phyloP scores from a whole-genome alignment of 2,113 vertebrate genomes.

The Cavia porcellus region DNA sequence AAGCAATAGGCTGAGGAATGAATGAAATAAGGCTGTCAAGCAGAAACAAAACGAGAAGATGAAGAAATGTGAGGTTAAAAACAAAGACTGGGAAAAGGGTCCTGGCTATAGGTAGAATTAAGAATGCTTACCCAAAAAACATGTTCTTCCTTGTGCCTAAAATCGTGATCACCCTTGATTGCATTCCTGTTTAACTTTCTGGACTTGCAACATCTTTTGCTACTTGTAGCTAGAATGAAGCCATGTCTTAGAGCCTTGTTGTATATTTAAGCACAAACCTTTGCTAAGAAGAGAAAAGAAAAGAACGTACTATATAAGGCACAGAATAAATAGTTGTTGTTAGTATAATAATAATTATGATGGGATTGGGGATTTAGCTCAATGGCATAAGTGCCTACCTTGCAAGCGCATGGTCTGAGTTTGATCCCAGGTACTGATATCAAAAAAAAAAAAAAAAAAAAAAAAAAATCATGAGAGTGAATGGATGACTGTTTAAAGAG shows the following conservation, averaged over 20 bases:
- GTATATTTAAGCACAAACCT: background rate
- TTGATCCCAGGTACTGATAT: no score
- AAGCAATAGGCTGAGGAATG: background rate
- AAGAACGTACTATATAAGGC: background rate
- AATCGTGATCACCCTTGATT: background rate
- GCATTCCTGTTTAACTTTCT: background rate
- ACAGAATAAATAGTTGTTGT: conserved; percentile 49
- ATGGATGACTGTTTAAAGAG: background rate
- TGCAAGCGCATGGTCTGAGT: no score
- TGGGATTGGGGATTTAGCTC: no score
- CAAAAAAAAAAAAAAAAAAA: no score
- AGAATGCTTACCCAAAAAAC: background rate
- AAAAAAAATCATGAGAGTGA: background rate
- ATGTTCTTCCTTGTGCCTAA: background rate
- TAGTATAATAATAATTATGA: background rate
- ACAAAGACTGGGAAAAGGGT: background rate
- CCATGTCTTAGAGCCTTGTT: background rate
- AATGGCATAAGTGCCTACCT: no score
- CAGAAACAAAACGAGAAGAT: background rate
- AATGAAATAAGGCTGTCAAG: background rate
- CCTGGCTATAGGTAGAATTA: background rate
- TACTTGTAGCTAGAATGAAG: background rate
- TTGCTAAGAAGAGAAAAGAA: background rate
- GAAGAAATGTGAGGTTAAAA: background rate
- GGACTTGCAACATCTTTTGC: background rate